A percentile compares a stretch with the other conserved stretches of the same genome.
phyloP scores from a whole-genome alignment of 2,888 invertebrate species.

The Dione vanillae region DNA sequence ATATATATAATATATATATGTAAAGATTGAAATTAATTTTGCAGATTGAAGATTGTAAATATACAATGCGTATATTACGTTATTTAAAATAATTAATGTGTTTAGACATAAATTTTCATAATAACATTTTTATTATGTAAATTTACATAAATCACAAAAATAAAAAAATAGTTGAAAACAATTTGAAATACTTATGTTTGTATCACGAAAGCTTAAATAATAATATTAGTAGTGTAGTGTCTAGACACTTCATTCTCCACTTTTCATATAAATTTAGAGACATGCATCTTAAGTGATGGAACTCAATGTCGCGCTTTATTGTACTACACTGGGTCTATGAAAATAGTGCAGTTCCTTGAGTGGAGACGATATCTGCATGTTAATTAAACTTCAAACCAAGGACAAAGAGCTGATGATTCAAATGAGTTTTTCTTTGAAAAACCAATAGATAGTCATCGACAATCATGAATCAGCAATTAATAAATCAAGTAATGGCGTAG shows the following conservation, averaged over 20 bases:
- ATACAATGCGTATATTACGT: too few relatives aligned
- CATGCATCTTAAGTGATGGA: neutral
- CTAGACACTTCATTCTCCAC: neutral
- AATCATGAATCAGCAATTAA: conserved; percentile 6
- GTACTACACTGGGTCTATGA: neutral
- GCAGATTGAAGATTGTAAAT: too few relatives aligned
- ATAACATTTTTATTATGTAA: too few relatives aligned
- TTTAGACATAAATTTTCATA: too few relatives aligned
- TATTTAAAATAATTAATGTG: too few relatives aligned
- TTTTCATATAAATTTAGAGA: neutral
- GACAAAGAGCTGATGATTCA: conserved; percentile 13
- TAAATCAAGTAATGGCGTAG: conserved; percentile 1
- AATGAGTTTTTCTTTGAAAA: conserved; percentile 11
- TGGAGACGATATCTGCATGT: neutral
- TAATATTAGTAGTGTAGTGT: too few relatives aligned
- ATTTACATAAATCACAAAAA: too few relatives aligned
- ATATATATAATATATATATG: too few relatives aligned
- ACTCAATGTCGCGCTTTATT: neutral
- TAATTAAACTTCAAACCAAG: conserved; percentile 7
- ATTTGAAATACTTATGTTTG: too few relatives aligned
- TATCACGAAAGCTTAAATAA: too few relatives aligned
- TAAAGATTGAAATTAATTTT: too few relatives aligned
- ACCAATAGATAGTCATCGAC: conserved; percentile 12
- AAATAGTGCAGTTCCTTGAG: neutral
- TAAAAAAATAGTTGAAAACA: too few relatives aligned